phyloP scores from a whole-genome alignment of 2,113 vertebrate species.

The Bettongia penicillata region DNA sequence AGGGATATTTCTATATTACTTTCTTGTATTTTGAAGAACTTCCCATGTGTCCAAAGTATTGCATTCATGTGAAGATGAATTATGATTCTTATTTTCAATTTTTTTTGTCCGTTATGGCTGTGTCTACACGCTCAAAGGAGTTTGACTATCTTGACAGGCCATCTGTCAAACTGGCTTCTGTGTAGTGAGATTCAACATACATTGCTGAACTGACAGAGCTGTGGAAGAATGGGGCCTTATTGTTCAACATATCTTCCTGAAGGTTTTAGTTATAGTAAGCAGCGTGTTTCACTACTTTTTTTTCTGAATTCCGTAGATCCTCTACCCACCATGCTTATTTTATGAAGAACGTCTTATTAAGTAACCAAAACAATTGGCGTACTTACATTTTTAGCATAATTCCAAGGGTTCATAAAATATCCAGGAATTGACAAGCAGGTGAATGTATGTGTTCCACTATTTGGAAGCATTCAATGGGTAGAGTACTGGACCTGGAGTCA shows the following conservation, averaged over 20 bases:
- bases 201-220: background rate
- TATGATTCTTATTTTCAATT: background rate
- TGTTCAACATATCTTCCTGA: background rate
- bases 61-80: background rate
- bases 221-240: background rate
- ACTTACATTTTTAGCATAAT: slow-evolving; percentile 29
- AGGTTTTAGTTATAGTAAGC: background rate
- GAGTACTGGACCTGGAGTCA: background rate
- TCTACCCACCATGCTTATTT: background rate
- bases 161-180: background rate
- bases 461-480: slow-evolving; percentile 11
- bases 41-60: background rate
- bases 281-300: background rate
- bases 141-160: background rate
- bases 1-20: background rate
- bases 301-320: background rate
- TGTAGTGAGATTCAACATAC: background rate
- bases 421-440: background rate
- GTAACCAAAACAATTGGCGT: slow-evolving; percentile 25
- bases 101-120: background rate
- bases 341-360: background rate
- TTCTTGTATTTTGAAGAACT: background rate
- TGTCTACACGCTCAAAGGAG: background rate
- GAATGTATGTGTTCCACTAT: slow-evolving; percentile 27
- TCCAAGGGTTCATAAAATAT: background rate